Percentiles rank a stretch among this genome's conserved stretches.
phyloP scores from a whole-genome alignment of 64 coral and sea anemone species.

The Montipora foliosa region DNA sequence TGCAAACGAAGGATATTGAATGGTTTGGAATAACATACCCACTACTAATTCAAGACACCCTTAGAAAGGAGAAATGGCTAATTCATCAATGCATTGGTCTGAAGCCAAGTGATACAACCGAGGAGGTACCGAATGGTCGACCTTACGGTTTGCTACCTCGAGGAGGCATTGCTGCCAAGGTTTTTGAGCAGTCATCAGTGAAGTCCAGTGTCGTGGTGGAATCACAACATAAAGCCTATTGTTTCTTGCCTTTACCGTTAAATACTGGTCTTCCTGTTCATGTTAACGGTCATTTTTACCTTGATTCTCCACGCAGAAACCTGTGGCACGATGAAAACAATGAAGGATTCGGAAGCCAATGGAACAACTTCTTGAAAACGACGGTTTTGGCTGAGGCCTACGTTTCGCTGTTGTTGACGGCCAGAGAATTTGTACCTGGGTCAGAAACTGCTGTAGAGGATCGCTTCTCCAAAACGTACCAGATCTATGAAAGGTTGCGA shows the following conservation, averaged over 20 bases:
- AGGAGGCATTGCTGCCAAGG: conserved; percentile 83
- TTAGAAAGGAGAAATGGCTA: conserved; percentile 56
- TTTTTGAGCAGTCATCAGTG: conserved; percentile 3
- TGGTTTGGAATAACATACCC: conserved; percentile 74
- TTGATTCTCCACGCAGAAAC: conserved; percentile 87
- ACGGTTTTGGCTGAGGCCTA: conserved; percentile 83
- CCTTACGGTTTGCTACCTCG: conserved; percentile 82
- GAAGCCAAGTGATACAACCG: not conserved
- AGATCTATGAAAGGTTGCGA: conserved; percentile 18
- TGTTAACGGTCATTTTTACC: conserved; percentile 94
- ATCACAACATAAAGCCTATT: conserved; percentile 88
- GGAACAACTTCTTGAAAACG: conserved; percentile 86
- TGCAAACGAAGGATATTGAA: conserved; percentile 55
- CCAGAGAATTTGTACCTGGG: conserved; percentile 68
- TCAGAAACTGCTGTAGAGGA: not conserved
- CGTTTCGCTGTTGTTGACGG: conserved; percentile 54
- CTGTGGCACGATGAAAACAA: conserved; percentile 83
- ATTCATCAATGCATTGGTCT: conserved; percentile 75
- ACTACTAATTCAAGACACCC: conserved; percentile 57
- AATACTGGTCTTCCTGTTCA: conserved; percentile 88
- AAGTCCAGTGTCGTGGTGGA: too few relatives aligned
- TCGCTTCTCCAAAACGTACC: conserved; percentile 34
- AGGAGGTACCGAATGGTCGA: conserved; percentile 76
- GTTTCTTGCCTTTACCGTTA: conserved; percentile 90
- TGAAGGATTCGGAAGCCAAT: conserved; percentile 59